Conservation (phyloP, 2,113 vertebrate species). For the Eurypyga helias region DNA sequence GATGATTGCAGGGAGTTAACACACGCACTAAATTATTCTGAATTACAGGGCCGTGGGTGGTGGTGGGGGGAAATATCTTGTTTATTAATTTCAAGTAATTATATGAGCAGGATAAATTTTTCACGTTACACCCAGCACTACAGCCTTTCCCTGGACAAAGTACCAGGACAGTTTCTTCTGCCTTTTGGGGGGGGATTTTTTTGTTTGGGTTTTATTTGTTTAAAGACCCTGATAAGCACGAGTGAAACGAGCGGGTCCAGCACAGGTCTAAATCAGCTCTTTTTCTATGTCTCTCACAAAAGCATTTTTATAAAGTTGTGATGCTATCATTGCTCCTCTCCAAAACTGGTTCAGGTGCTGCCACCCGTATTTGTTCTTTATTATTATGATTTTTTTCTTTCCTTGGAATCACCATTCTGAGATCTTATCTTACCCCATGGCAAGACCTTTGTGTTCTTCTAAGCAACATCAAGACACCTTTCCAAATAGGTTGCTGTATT, state of each 20-base stretch:
- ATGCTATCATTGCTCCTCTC: background rate
- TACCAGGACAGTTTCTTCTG: background rate
- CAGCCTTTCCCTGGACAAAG: background rate
- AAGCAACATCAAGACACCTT: background rate
- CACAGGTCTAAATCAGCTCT: background rate
- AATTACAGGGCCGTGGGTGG: background rate
- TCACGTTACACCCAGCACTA: background rate
- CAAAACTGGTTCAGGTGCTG: background rate
- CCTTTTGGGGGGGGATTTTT: background rate
- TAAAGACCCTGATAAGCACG: background rate
- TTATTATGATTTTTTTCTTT: background rate
- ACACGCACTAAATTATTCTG: background rate
- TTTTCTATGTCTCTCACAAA: background rate
- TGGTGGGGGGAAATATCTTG: background rate
- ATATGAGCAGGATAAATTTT: background rate
- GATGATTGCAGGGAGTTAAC: too few relatives aligned
- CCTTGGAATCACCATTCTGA: background rate
- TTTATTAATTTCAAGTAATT: constrained; percentile 25
- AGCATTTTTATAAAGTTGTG: background rate
- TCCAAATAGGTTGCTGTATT: background rate
- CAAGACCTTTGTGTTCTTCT: background rate
- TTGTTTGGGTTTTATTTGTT: background rate
- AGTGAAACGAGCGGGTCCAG: constrained; percentile 10
- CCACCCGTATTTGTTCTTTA: background rate
- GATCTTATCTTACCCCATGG: background rate